A percentile compares a stretch with the other conserved stretches of the same genome.
Evolutionary conservation across 2,888 invertebrate genomes (phyloP).

Genomic region (Spodoptera littoralis): DNA sequence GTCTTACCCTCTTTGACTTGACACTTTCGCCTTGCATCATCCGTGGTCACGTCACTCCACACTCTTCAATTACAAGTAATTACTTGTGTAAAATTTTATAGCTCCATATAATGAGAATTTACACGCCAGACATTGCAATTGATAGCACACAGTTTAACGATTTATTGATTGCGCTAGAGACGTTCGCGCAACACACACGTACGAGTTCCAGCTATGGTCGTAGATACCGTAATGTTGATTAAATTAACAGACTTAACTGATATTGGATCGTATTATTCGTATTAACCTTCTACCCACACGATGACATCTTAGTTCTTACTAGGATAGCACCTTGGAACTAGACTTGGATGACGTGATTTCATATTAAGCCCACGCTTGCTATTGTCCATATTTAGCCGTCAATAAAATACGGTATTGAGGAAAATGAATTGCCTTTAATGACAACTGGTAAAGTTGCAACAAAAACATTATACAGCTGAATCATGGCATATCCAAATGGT

Average conservation of each 20-base stretch:
- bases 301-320: conserved; percentile 43
- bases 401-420: conserved; percentile 24
- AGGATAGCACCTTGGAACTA: conserved; percentile 45
- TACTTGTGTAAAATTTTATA: conserved; percentile 22
- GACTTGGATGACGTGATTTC: conserved; percentile 46
- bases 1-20: conserved; percentile 16
- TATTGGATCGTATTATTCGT: conserved; percentile 55
- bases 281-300: conserved; percentile 54
- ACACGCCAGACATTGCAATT: conserved; percentile 16
- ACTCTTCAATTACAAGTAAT: conserved; percentile 23
- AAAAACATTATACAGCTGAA: background rate
- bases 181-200: background rate
- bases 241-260: conserved; percentile 55
- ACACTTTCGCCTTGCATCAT: conserved; percentile 36
- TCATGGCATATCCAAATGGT: background rate
- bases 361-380: conserved; percentile 45
- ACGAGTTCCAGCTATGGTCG: conserved; percentile 2
- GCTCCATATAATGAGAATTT: background rate
- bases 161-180: conserved; percentile 1
- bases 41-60: conserved; percentile 12
- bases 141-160: background rate
- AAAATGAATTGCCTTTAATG: conserved; percentile 23
- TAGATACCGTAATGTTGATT: conserved; percentile 37
- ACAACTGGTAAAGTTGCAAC: conserved; percentile 4
- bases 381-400: conserved; percentile 20